Evolutionary conservation across 2,888 invertebrate species (phyloP).

Genomic region (Pelosia muscerda): DNA sequence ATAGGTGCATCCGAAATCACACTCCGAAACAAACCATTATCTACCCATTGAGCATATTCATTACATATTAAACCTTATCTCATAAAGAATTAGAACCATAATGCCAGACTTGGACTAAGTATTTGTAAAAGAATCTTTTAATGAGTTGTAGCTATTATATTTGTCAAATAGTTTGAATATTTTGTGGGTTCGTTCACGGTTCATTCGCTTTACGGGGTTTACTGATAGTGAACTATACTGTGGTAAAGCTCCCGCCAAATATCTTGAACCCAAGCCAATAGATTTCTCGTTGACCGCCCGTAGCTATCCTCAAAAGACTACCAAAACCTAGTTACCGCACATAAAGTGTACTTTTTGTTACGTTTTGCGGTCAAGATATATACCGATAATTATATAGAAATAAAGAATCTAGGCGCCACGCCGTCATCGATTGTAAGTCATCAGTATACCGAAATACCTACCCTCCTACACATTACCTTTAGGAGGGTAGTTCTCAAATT

Average conservation of each 20-base stretch:
- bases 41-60: neutral
- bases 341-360: too few relatives aligned
- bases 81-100: neutral
- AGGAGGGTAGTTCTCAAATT: neutral
- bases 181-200: neutral
- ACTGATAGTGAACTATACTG: too few relatives aligned
- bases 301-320: too few relatives aligned
- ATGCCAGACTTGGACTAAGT: neutral
- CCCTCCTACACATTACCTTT: neutral
- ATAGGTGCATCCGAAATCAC: constrained; percentile 65
- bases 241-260: too few relatives aligned
- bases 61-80: constrained; percentile 3
- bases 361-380: too few relatives aligned
- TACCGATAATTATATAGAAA: too few relatives aligned
- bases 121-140: neutral
- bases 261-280: too few relatives aligned
- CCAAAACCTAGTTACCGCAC: too few relatives aligned
- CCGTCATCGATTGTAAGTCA: neutral
- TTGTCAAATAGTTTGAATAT: neutral
- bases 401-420: too few relatives aligned
- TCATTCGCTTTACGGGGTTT: too few relatives aligned
- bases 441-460: too few relatives aligned
- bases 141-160: neutral
- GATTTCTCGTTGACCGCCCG: too few relatives aligned
- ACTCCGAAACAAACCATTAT: constrained; percentile 13